A percentile compares a stretch with the other conserved stretches of the same genome.
These are phyloP conservation scores for Upupa epops DNA, from an alignment of 2,113 vertebrate genomes.

Conservation along the genomic window DNA sequence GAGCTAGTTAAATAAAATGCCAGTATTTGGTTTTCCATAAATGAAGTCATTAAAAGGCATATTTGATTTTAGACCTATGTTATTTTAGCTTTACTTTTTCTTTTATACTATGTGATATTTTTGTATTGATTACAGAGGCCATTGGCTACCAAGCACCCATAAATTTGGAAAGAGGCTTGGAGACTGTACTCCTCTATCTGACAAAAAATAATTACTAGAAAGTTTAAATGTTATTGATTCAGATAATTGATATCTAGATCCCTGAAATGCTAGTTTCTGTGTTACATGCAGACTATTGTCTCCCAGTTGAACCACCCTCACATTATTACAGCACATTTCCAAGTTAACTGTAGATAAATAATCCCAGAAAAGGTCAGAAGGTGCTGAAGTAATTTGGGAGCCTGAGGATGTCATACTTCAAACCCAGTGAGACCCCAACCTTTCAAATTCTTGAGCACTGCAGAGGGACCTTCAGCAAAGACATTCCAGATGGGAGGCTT, in stretches of 20 bases:
- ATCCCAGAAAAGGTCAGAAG: neutral
- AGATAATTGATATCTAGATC: neutral
- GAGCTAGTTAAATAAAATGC: slow-evolving; percentile 41
- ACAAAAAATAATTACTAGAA: neutral
- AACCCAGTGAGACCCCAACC: slow-evolving; percentile 3
- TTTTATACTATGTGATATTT: neutral
- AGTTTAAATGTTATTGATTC: neutral
- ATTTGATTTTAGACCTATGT: neutral
- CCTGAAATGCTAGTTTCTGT: neutral
- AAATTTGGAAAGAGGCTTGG: neutral
- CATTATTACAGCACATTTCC: neutral
- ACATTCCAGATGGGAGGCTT: slow-evolving; percentile 62
- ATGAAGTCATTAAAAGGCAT: neutral
- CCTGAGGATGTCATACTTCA: neutral
- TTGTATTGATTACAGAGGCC: neutral
- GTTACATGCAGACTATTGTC: neutral
- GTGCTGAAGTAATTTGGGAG: neutral
- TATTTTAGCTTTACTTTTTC: neutral
- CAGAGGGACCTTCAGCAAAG: slow-evolving; percentile 58
- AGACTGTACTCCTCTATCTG: neutral
- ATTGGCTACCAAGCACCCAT: neutral
- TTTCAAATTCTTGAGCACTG: slow-evolving; percentile 31
- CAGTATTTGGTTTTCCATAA: neutral
- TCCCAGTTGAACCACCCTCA: neutral
- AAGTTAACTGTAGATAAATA: neutral